Conservation (phyloP, 2,113 vertebrate genomes). For the Mesocricetus auratus region DNA sequence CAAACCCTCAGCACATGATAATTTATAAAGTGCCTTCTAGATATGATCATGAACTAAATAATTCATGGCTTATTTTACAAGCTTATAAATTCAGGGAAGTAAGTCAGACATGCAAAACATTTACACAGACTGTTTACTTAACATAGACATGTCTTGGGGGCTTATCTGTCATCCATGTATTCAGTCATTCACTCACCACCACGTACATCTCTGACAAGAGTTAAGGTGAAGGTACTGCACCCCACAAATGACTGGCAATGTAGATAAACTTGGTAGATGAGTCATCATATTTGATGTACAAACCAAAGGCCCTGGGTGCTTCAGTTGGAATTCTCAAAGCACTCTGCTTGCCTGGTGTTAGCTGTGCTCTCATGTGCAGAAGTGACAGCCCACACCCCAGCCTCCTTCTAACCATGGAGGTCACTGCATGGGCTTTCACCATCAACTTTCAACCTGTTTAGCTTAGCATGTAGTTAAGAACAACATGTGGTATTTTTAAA, state of each 20-base stretch:
- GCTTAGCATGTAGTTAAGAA: constrained; percentile 27
- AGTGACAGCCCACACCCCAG: not conserved
- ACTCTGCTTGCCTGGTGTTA: not conserved
- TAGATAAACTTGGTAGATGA: not conserved
- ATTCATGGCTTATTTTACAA: constrained; percentile 50
- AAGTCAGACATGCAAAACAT: constrained; percentile 3
- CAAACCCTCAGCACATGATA: not conserved
- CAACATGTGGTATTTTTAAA: not conserved
- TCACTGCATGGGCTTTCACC: not conserved
- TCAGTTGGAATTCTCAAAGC: not conserved
- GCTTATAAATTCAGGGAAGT: constrained; percentile 28
- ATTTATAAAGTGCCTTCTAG: not conserved
- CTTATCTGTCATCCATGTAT: not conserved
- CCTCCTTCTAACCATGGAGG: not conserved
- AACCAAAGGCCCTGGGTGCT: not conserved
- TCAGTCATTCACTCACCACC: not conserved
- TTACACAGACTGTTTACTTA: constrained; percentile 43
- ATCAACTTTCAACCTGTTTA: not conserved
- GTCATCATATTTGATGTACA: not conserved
- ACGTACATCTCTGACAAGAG: not conserved
- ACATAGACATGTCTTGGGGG: constrained; percentile 6
- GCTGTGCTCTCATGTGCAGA: not conserved
- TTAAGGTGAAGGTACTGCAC: not conserved
- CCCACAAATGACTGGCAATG: not conserved
- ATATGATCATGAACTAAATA: not conserved